Evolutionary conservation across 2,888 invertebrate species (phyloP).

Genomic region (Labia minor): DNA sequence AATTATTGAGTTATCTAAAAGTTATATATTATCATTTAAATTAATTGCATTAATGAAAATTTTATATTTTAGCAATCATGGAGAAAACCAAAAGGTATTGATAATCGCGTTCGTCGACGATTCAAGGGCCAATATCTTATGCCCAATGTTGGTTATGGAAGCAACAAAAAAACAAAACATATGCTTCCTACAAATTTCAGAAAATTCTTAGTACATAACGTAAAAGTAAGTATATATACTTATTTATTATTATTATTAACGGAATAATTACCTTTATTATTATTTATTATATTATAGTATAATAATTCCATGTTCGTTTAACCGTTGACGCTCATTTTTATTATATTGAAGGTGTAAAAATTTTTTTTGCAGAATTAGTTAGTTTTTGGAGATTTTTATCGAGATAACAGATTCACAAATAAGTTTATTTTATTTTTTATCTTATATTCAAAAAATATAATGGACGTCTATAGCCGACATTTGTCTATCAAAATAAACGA

Average conservation of each 20-base stretch:
- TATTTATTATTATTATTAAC: neutral
- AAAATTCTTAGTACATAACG: slow-evolving; percentile 85
- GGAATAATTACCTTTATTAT: too few species aligned
- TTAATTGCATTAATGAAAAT: neutral
- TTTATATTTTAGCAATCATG: slow-evolving; percentile 67
- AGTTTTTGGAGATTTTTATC: too few species aligned
- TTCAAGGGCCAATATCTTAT: slow-evolving; percentile 99
- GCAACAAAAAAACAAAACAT: slow-evolving; percentile 86
- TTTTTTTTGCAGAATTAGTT: too few species aligned
- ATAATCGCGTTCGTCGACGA: slow-evolving; percentile 96
- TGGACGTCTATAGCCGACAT: too few species aligned
- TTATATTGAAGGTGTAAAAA: neutral
- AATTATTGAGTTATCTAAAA: too few species aligned
- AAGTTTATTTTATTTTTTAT: too few species aligned
- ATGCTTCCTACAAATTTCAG: slow-evolving; percentile 97
- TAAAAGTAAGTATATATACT: slow-evolving; percentile 52
- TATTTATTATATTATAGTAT: neutral
- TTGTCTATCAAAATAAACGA: too few species aligned
- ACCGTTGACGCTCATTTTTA: slow-evolving; percentile 19
- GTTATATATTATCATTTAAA: neutral
- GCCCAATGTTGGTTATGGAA: slow-evolving; percentile 99
- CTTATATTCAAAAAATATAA: too few species aligned
- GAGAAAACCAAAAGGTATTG: slow-evolving; percentile 99
- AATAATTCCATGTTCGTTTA: slow-evolving; percentile 9
- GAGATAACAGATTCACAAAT: too few species aligned